Percentiles rank a stretch among this genome's conserved stretches.
These are phyloP conservation scores for Eremobia ochroleuca DNA, from an alignment of 2,888 invertebrate genomes.

Conservation along the genomic window DNA sequence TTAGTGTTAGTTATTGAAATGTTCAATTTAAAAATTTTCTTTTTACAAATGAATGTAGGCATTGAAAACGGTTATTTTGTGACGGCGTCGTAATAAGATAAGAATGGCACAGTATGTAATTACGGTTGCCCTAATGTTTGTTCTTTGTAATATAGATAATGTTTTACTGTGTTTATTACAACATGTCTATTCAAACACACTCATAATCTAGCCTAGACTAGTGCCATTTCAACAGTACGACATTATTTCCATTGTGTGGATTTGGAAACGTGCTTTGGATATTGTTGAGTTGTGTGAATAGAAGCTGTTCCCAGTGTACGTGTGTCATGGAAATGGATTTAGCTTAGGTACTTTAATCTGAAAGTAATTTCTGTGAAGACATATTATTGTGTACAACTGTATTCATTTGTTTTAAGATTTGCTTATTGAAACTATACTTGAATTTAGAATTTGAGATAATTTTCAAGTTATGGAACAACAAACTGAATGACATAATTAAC, in stretches of 20 bases:
- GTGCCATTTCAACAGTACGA: neutral
- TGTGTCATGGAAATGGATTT: neutral
- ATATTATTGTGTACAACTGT: neutral
- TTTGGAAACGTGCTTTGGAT: neutral
- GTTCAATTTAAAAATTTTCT: neutral
- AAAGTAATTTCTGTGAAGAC: neutral
- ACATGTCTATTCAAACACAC: neutral
- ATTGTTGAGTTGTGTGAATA: neutral
- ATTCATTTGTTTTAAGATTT: neutral
- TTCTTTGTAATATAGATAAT: slow-evolving; percentile 24
- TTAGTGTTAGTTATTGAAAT: neutral
- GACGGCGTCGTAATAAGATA: neutral
- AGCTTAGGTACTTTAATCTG: neutral
- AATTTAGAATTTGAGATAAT: no score
- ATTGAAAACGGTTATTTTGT: neutral
- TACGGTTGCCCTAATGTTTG: neutral
- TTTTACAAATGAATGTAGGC: neutral
- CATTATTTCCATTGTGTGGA: slow-evolving; percentile 1
- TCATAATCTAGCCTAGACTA: neutral
- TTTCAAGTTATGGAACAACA: no score
- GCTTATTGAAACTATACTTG: neutral
- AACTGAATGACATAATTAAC: no score
- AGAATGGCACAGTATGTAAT: neutral
- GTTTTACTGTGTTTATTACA: neutral
- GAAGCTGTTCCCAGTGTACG: neutral